phyloP scores from a whole-genome alignment of 2,888 invertebrate genomes.

The Poecilus cupreus region DNA sequence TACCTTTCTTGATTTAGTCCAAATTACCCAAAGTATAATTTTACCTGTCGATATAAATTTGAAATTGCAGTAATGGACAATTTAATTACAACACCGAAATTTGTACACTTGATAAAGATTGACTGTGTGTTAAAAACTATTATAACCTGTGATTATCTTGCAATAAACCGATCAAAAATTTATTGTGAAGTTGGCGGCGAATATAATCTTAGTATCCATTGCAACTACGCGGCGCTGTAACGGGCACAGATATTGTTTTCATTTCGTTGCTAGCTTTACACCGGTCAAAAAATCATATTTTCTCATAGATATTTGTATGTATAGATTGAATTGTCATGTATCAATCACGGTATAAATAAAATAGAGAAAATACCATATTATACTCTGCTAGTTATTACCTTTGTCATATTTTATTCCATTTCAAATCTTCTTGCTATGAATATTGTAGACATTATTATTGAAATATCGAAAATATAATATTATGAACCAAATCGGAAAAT shows the following conservation, averaged over 20 bases:
- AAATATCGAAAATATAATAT: background rate
- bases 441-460: background rate
- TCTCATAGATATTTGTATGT: background rate
- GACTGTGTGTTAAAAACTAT: background rate
- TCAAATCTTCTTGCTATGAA: background rate
- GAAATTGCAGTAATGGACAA: background rate
- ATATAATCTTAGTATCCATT: too few relatives aligned
- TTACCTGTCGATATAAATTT: background rate
- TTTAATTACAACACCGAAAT: background rate
- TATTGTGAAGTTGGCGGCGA: too few relatives aligned
- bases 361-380: background rate
- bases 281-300: too few relatives aligned
- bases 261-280: too few relatives aligned
- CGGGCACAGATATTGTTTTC: too few relatives aligned
- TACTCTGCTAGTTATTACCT: background rate
- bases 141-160: background rate
- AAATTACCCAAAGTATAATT: background rate
- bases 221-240: too few relatives aligned
- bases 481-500: too few relatives aligned
- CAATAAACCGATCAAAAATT: background rate
- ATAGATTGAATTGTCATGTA: background rate
- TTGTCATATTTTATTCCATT: background rate
- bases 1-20: background rate
- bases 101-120: slow-evolving; percentile 1
- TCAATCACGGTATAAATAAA: background rate